Base-by-base conservation (phyloP, 2,888 invertebrate genomes). In the Epistrophella euchroma region DNA sequence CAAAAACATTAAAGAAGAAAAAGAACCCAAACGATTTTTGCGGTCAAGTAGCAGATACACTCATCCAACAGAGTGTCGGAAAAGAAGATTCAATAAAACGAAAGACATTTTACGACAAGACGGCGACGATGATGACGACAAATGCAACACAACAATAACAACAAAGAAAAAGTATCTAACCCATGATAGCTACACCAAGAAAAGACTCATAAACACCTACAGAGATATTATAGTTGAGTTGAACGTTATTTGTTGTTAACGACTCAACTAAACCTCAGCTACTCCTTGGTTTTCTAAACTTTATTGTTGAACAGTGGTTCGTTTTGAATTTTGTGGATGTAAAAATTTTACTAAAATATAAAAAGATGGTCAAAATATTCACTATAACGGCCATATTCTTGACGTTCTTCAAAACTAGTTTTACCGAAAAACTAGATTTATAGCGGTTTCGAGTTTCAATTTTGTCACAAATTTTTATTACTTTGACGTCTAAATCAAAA, bases 171-270 rank as follows among this genome's bases (percentile, higher is more conserved):
- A 37, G 55, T 62, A 68, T 55, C 62, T 19, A 45, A 72, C 19
- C 40, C 22, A 40, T 40, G 60, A 60, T 40, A 60, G 40, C 19
- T 55, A 62, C 43, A 28, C 45, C n/a, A 7, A 56, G 47, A 47
- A 80, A 60, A 76, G 66, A 58, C 35, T 81, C 66, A 78, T 82
- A 73, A 82, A 86, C 86, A 82, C 82, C 86, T 86, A 86, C 86
- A 74, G 74, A 73, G 74, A 70, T 25, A 35, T 66, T 35, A 66
- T 73, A 56, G 73, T 62, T 81, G 70, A 74, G 76, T 56, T 86
- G 77, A 86, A 81, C 81, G 77, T 82, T 86, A 78, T 77, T 77
- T 78, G 58, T 75, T 70, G 70, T 78, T 82, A 86, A 82, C 86
- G 73, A 82, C 66, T 82, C 82, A 86, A 82, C 86, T 75, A 78